phyloP scores from a whole-genome alignment of 2,797 vertebrate genomes.

The Acipenser transmontanus region DNA sequence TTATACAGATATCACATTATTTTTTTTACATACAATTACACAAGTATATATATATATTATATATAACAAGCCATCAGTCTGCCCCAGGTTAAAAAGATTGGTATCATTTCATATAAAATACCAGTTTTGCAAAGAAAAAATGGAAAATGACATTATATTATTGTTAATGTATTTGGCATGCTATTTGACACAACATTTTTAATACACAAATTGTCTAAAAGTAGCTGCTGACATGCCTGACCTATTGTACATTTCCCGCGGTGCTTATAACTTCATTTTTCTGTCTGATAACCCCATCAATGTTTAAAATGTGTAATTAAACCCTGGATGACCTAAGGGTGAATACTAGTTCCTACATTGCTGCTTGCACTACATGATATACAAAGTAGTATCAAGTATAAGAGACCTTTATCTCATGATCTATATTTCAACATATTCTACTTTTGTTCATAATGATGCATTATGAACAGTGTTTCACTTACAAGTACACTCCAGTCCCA shows the following conservation, averaged over 20 bases:
- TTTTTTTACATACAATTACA: no score
- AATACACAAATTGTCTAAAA: conserved; percentile 59
- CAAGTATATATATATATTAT: no score
- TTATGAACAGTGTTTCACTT: no score
- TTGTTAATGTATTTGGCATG: conserved; percentile 62
- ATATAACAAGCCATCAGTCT: no score
- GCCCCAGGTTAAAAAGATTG: no score
- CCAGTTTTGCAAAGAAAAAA: conserved; percentile 52
- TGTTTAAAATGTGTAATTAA: conserved; percentile 71
- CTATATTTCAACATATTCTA: no score
- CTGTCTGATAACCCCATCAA: conserved; percentile 63
- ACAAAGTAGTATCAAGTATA: background rate
- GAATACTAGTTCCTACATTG: conserved; percentile 9
- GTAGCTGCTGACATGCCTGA: conserved; percentile 60
- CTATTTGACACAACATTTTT: conserved; percentile 65
- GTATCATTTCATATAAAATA: no score
- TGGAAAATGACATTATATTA: conserved; percentile 55
- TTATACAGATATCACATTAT: no score
- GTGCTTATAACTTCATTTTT: conserved; percentile 70
- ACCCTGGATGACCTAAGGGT: conserved; percentile 57
- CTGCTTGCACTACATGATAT: background rate
- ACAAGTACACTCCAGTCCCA: no score
- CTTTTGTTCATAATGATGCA: no score
- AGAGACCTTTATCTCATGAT: no score
- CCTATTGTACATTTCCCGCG: conserved; percentile 66